Conservation (phyloP, 2,888 invertebrate species). For the Cabera pusaria region DNA sequence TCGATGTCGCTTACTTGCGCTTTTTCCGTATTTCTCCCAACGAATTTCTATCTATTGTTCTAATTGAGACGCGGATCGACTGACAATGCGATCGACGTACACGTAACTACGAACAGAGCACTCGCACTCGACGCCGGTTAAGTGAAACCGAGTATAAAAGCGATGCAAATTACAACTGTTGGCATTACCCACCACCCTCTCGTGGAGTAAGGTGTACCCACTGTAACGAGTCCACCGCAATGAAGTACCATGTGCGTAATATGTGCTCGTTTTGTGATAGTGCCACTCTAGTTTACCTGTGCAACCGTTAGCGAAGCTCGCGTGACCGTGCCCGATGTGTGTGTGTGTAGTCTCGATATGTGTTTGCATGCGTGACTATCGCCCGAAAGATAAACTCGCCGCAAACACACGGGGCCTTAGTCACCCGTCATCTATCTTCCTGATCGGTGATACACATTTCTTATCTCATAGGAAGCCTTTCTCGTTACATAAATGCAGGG, state of each 20-base stretch:
- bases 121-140: slow-evolving; percentile 54
- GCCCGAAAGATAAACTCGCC: slow-evolving; percentile 1
- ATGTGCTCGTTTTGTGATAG: slow-evolving; percentile 34
- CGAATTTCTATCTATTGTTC: slow-evolving; percentile 79
- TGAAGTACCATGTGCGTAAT: slow-evolving; percentile 78
- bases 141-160: slow-evolving; percentile 80
- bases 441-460: slow-evolving; percentile 31
- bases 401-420: slow-evolving; percentile 8
- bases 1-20: slow-evolving; percentile 42
- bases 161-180: slow-evolving; percentile 77
- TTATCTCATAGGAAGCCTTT: slow-evolving; percentile 55
- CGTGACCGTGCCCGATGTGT: slow-evolving; percentile 32
- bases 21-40: slow-evolving; percentile 62
- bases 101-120: slow-evolving; percentile 70
- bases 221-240: slow-evolving; percentile 50
- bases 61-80: slow-evolving; percentile 61
- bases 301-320: slow-evolving; percentile 31
- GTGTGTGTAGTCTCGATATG: slow-evolving; percentile 34
- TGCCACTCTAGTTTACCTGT: slow-evolving; percentile 35
- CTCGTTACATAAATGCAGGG: slow-evolving; percentile 53
- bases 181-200: slow-evolving; percentile 75
- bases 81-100: slow-evolving; percentile 60
- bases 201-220: slow-evolving; percentile 57
- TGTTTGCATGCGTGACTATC: slow-evolving; percentile 9
- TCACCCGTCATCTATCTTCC: slow-evolving; percentile 51